phyloP scores from a whole-genome alignment of 2,797 vertebrate genomes.

The Mycteria americana region DNA sequence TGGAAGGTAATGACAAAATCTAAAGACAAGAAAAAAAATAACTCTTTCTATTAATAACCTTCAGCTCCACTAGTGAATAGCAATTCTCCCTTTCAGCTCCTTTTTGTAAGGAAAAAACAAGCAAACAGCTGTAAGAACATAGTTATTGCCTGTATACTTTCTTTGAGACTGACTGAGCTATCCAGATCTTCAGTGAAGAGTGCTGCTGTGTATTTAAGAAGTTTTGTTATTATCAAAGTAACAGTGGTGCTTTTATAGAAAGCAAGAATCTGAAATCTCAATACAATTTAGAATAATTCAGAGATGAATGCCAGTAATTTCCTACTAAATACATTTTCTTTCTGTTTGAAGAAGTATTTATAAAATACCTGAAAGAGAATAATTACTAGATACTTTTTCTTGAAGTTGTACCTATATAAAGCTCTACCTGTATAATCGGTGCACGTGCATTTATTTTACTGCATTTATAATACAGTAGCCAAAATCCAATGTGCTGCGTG shows the following conservation, averaged over 20 bases:
- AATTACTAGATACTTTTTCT: neutral
- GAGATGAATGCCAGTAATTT: neutral
- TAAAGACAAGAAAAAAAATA: neutral
- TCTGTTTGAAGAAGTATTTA: neutral
- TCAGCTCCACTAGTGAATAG: neutral
- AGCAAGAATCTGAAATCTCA: neutral
- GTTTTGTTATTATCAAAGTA: neutral
- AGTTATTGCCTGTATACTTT: neutral
- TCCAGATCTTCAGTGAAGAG: neutral
- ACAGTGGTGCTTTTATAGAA: neutral
- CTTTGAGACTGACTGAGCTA: conserved; percentile 9
- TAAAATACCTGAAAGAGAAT: neutral
- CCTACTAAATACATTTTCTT: neutral
- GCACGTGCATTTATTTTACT: neutral
- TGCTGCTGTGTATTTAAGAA: conserved; percentile 17
- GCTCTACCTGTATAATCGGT: neutral
- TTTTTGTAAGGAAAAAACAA: neutral
- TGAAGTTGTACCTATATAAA: neutral
- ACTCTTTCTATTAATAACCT: conserved; percentile 18
- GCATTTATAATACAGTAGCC: neutral
- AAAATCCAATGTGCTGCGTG: neutral
- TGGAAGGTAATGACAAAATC: conserved; percentile 10
- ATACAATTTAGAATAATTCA: neutral
- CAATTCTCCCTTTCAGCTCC: neutral
- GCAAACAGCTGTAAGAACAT: conserved; percentile 1